Evolutionary conservation across 1,140 invertebrate species (phyloP).

Genomic region (Diachasma alloeum): DNA sequence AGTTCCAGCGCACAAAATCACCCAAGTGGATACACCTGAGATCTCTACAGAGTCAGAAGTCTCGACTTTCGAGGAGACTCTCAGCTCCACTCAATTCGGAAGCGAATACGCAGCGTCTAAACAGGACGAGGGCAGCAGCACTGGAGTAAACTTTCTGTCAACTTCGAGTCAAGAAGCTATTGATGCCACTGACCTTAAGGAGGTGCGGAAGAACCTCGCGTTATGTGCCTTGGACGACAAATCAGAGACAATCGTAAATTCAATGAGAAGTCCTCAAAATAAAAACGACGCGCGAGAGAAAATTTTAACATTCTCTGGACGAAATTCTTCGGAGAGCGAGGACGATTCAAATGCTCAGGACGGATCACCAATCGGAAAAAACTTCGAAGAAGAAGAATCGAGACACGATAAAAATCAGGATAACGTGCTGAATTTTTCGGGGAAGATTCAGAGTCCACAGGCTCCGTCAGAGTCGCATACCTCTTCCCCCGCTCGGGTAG

Average conservation of each 20-base stretch:
- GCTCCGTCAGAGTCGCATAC: neutral
- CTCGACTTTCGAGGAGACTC: slow-evolving; percentile 8
- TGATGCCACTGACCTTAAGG: slow-evolving; percentile 20
- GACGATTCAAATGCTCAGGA: slow-evolving; percentile 28
- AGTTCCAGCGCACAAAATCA: neutral
- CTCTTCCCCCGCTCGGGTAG: neutral
- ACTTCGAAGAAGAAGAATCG: neutral
- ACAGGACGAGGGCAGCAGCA: neutral
- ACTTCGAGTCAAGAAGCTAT: slow-evolving; percentile 27
- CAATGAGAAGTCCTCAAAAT: neutral
- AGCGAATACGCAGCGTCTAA: slow-evolving; percentile 28
- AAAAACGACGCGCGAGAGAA: neutral
- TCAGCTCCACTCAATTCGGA: slow-evolving; percentile 28
- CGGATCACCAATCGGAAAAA: slow-evolving; percentile 10
- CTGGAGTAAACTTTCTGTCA: slow-evolving; percentile 18
- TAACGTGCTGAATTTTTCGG: slow-evolving; percentile 19
- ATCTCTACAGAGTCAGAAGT: slow-evolving; percentile 15
- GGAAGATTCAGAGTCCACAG: slow-evolving; percentile 16
- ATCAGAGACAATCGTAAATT: neutral
- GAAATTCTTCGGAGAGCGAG: slow-evolving; percentile 26
- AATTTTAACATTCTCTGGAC: slow-evolving; percentile 20
- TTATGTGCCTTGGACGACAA: neutral
- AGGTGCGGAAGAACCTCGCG: neutral
- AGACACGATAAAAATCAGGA: neutral
- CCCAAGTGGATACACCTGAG: slow-evolving; percentile 4